Conservation (phyloP, 2,888 invertebrate species). For the Poecilus cupreus region DNA sequence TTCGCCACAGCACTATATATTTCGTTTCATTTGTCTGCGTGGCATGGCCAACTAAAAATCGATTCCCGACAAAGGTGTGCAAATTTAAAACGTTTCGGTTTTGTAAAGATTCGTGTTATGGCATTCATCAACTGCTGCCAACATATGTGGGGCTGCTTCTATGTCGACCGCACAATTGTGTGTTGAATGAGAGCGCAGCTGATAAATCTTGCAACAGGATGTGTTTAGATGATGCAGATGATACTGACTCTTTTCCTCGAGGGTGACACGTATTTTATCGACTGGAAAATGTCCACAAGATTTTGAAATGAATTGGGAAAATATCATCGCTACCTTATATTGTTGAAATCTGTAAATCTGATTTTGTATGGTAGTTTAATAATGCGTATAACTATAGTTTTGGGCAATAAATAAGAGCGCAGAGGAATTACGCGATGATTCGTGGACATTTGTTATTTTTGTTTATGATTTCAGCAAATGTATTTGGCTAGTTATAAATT, state of each 20-base stretch:
- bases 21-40: slow-evolving; percentile 1
- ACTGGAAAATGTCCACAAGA: slow-evolving; percentile 10
- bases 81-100: neutral
- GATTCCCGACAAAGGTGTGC: slow-evolving; percentile 8
- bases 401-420: no score
- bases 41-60: slow-evolving; percentile 17
- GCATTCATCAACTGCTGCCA: neutral
- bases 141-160: neutral
- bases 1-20: slow-evolving; percentile 36
- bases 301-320: neutral
- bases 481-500: neutral
- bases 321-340: no score
- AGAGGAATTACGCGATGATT: neutral
- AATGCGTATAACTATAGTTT: no score
- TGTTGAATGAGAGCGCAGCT: slow-evolving; percentile 19
- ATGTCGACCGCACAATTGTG: neutral
- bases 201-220: slow-evolving; percentile 42
- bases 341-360: no score
- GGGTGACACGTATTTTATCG: slow-evolving; percentile 7
- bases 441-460: neutral
- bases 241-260: neutral
- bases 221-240: slow-evolving; percentile 4
- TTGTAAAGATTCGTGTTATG: slow-evolving; percentile 15
- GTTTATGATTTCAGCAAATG: neutral
- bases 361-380: no score